Evolutionary conservation across 1,140 invertebrate genomes (phyloP).

Genomic region (Cardiocondyla obscurior): DNA sequence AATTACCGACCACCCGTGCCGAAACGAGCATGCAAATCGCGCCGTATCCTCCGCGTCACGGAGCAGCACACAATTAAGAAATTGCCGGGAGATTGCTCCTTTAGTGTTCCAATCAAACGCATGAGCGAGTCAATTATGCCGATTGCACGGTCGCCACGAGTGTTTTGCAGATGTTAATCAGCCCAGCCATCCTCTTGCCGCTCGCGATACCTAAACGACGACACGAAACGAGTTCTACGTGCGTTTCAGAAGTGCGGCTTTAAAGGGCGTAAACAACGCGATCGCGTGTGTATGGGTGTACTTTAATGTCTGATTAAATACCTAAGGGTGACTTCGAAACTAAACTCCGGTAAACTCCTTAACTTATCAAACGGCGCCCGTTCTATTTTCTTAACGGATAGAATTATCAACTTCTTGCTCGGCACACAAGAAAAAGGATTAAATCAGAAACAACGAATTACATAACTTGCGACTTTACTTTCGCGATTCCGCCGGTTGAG

Average conservation of each 20-base stretch:
- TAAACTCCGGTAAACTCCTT: neutral
- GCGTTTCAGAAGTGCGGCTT: neutral
- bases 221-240: neutral
- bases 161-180: slow-evolving; percentile 37
- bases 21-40: slow-evolving; percentile 67
- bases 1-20: slow-evolving; percentile 57
- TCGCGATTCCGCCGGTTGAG: neutral
- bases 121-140: slow-evolving; percentile 60
- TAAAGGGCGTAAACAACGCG: neutral
- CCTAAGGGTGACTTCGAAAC: neutral
- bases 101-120: slow-evolving; percentile 61
- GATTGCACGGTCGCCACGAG: slow-evolving; percentile 22
- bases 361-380: neutral
- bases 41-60: slow-evolving; percentile 40
- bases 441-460: neutral
- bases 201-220: neutral
- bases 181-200: neutral
- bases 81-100: slow-evolving; percentile 66
- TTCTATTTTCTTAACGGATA: neutral
- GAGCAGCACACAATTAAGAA: slow-evolving; percentile 68
- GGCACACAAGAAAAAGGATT: neutral
- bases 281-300: neutral
- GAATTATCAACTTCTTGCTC: neutral
- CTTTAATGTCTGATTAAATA: neutral
- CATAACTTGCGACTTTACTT: neutral